Evolutionary conservation across 2,797 vertebrate genomes (phyloP).

Genomic region (Pristis pectinata): DNA sequence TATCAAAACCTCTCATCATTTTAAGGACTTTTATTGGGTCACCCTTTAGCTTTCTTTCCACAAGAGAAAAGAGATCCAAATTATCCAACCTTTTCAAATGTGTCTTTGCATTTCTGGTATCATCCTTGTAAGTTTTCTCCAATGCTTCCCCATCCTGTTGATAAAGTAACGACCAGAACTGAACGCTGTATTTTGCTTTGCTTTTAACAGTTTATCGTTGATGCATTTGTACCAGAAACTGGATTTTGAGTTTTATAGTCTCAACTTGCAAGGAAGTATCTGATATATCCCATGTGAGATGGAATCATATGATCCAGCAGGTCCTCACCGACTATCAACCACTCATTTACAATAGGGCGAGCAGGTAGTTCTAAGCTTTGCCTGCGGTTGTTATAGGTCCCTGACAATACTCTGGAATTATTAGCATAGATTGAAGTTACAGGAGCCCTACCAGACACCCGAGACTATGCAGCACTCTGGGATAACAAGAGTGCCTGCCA

Average conservation of each 20-base stretch:
- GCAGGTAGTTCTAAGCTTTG: not conserved
- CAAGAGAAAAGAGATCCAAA: too few species aligned
- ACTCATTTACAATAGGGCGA: not conserved
- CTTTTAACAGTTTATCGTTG: not conserved
- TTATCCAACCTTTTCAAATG: too few species aligned
- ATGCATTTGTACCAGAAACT: not conserved
- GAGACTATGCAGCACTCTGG: not conserved
- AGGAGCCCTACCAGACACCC: not conserved
- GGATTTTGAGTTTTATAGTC: not conserved
- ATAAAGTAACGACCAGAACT: too few species aligned
- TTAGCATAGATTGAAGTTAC: not conserved
- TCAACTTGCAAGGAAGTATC: not conserved
- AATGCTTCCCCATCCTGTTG: too few species aligned
- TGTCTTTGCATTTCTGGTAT: too few species aligned
- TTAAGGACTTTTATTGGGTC: too few species aligned
- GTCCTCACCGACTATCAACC: too few species aligned
- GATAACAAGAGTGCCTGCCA: not conserved
- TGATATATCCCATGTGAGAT: not conserved
- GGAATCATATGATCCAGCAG: not conserved
- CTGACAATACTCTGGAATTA: not conserved
- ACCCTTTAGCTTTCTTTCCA: too few species aligned
- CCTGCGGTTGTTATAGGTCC: not conserved
- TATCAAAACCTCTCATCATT: too few species aligned
- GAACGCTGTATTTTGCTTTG: not conserved
- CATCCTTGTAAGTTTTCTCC: too few species aligned